Evolutionary conservation across 1,140 invertebrate genomes (phyloP), one percentile per base, ranked within the genome.

Genomic region (Ectropis grisescens): DNA sequence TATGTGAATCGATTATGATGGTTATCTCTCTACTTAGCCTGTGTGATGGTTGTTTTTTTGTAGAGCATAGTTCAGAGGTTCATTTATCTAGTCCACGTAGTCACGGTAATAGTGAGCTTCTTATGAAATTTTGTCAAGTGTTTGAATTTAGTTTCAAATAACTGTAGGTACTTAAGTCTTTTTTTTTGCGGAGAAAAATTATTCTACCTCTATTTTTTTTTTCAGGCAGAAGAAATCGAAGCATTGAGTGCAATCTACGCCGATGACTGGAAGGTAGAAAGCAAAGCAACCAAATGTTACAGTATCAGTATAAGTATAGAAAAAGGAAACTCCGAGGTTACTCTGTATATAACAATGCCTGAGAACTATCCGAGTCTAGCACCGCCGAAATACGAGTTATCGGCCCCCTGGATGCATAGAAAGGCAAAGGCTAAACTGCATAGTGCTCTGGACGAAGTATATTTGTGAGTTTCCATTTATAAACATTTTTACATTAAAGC

Each of bases 181-280:
- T n/a, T n/a, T n/a, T n/a, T n/a, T n/a, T n/a, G n/a, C n/a, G n/a
- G n/a, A n/a, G n/a, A n/a, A n/a, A n/a, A 43, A 11, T 26, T 23
- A 13, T 11, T 33, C 14, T 40, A 10, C 25, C 30, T 33, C 40
- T 29, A 11, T n/a, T 12, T 41, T 13, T 44, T 30, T 31, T 41
- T 28, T 13, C 45, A 90, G 88, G 56, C 60, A n/a, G 91, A 94
- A 51, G 92, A 94, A 82, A 82, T 93, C 22, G 89, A 93, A 78
- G 88, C 88, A 1, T 66, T 94, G 7, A 80, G 76, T 39, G 86
- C 91, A n/a, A 93, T 94, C 33, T 94, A 93, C 62, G 87, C 84
- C 2, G 75, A 87, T 28, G 89, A 93, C 47, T 93, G 88, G 87
- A 75, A 82, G 35, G 81, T 76, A 2, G 87, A 91, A 41, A 85